Evolutionary conservation across 2,888 invertebrate species (phyloP).

Genomic region (Crocallis elinguaria): DNA sequence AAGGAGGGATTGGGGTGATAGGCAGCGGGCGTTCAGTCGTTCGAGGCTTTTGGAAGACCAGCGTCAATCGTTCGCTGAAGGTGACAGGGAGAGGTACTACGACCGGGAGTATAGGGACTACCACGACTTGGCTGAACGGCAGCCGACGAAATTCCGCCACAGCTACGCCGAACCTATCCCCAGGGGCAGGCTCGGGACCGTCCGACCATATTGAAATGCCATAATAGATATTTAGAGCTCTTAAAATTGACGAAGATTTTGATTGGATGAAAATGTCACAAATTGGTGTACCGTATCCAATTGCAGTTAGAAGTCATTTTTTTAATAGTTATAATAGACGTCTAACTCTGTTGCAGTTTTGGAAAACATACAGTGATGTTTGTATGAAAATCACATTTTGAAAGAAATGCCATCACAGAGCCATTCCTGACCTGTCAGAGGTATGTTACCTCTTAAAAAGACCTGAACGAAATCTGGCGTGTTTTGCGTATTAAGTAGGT

Average conservation of each 20-base stretch:
- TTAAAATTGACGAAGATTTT: constrained; percentile 41
- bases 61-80: constrained; percentile 73
- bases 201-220: constrained; percentile 81
- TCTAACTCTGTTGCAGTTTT: not conserved
- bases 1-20: constrained; percentile 73
- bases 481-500: no score
- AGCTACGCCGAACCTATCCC: constrained; percentile 88
- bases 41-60: constrained; percentile 77
- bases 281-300: constrained; percentile 3
- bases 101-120: constrained; percentile 78
- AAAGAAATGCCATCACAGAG: not conserved
- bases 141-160: constrained; percentile 83
- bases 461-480: not conserved
- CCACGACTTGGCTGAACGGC: constrained; percentile 71
- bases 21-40: constrained; percentile 77
- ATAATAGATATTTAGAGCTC: constrained; percentile 66
- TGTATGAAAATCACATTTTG: no score
- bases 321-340: not conserved
- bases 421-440: not conserved
- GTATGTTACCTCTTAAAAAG: not conserved
- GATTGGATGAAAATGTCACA: constrained; percentile 24
- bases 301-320: not conserved
- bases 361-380: no score
- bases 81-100: constrained; percentile 71
- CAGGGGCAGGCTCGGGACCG: constrained; percentile 77